phyloP scores from a whole-genome alignment of 2,113 vertebrate species.

The Scolopax mira region DNA sequence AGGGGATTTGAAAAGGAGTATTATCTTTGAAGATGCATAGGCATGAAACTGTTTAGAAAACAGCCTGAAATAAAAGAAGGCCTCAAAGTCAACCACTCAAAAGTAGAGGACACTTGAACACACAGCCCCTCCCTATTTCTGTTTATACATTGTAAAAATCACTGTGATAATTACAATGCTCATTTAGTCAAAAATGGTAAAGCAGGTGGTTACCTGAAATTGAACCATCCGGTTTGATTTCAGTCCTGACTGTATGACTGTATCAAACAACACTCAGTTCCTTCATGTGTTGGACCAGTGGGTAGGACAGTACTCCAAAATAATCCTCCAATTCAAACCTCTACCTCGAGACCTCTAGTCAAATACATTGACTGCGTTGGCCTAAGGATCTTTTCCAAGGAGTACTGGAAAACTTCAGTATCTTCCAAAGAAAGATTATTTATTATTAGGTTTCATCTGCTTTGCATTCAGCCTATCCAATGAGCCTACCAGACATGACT shows the following conservation, averaged over 20 bases:
- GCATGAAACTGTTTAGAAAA: not conserved
- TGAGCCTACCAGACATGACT: not conserved
- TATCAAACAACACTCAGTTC: not conserved
- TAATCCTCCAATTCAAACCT: not conserved
- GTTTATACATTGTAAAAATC: not conserved
- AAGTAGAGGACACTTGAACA: not conserved
- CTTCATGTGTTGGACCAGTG: not conserved
- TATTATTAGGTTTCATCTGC: not conserved
- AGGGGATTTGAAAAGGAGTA: not conserved
- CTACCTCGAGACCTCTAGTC: not conserved
- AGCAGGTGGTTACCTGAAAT: not conserved
- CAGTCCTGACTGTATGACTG: not conserved
- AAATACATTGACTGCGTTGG: not conserved
- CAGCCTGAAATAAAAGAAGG: not conserved
- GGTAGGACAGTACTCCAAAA: not conserved
- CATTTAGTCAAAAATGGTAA: not conserved
- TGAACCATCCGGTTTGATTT: not conserved
- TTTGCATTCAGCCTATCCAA: not conserved
- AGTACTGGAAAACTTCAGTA: not conserved
- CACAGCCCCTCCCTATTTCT: not conserved
- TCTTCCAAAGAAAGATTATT: not conserved
- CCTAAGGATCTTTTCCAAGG: not conserved
- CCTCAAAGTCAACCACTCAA: not conserved
- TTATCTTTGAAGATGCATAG: not conserved
- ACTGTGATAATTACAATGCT: not conserved